Conservation (phyloP, 2,888 invertebrate species). For the Hydriomena furcata region DNA sequence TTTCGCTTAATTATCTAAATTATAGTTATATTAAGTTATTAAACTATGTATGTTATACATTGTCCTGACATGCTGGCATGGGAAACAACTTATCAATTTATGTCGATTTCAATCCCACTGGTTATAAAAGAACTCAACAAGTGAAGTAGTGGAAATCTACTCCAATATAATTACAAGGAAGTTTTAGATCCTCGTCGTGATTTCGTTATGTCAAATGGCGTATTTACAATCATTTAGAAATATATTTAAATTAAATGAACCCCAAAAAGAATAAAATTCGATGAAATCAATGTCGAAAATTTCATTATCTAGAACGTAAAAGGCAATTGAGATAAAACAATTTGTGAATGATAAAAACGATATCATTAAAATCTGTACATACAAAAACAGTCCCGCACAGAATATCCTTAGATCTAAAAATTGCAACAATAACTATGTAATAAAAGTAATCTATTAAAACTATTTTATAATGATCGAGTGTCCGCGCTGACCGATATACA, state of each 20-base stretch:
- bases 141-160: neutral
- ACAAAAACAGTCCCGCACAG: constrained; percentile 61
- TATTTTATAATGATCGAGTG: constrained; percentile 50
- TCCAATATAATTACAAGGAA: neutral
- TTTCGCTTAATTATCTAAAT: constrained; percentile 51
- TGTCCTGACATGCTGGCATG: constrained; percentile 24
- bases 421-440: constrained; percentile 55
- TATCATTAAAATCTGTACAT: constrained; percentile 56
- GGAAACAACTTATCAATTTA: constrained; percentile 37
- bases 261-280: constrained; percentile 3
- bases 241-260: too few species aligned
- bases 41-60: constrained; percentile 35
- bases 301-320: constrained; percentile 30
- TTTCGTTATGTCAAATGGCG: constrained; percentile 55
- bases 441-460: constrained; percentile 44
- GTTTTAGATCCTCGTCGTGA: constrained; percentile 28
- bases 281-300: constrained; percentile 8
- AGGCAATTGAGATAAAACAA: constrained; percentile 33
- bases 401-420: constrained; percentile 56
- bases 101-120: neutral
- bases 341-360: constrained; percentile 40
- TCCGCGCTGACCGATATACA: constrained; percentile 69
- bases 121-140: neutral
- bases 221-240: constrained; percentile 52
- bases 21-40: constrained; percentile 42